Base-by-base conservation (phyloP, 2,113 vertebrate genomes). In the Brienomyrus brachyistius region DNA sequence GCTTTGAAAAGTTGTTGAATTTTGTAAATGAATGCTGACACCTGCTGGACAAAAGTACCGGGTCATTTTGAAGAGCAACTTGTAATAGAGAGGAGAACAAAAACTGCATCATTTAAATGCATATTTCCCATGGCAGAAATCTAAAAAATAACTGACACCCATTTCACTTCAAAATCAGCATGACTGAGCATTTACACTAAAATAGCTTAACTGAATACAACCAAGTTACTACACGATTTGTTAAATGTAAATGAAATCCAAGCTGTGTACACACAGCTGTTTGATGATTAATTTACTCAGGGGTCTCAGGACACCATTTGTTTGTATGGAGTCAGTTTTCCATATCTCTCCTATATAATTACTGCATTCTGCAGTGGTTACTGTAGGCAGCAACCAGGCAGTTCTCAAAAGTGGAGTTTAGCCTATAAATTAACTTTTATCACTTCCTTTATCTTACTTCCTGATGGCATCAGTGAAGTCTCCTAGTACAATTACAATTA, bases 21-120 rank as follows among this genome's bases (percentile, higher is more conserved):
- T 52, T 56, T 88, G 85, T 54, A 88, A 31, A 87, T 92, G 91
- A 86, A 89, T 90, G 88, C 90, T 94, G 92, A 91, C 91, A 93
- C 93, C 92, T 92, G 87, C 90, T 93, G 92, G 93, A 91, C 89
- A 90, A 70, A 89, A 87, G 27, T 19, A 15, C 27, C 19, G 4
- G 27, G 31, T 7, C 48, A 11, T 48, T 50, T 54, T 84, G 6
- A 84, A 84, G 19, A 84, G 19, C 45, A 23, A 1, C 40, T 84
- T 47, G 17, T 83, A 83, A 45, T 27, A 48, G 35, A 31, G 31
- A 31, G 40, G 27, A 17, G 43, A 84, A 1, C 23, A 86, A 50
- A 35, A 35, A 35, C 11, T 86, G 43, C 19, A 82, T 23, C 8
- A 45, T 47, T 23, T 48, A 48, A 84, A 84, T 13, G 82, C 13